Evolutionary conservation across 2,797 vertebrate species (phyloP).

Genomic region (Gallinago solitaria): DNA sequence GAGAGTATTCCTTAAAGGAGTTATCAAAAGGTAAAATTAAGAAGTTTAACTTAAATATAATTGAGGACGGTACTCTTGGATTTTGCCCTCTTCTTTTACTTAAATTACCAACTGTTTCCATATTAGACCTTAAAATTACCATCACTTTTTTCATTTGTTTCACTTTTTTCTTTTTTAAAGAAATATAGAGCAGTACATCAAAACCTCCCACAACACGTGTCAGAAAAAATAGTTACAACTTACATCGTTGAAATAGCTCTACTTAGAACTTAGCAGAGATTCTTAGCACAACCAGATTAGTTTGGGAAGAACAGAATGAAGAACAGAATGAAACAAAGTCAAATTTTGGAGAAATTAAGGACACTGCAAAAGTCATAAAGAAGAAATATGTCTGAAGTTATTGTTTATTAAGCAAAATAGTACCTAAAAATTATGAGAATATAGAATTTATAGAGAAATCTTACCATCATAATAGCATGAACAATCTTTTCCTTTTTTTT

Average conservation of each 20-base stretch:
- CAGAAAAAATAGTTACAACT: neutral
- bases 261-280: neutral
- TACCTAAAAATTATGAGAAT: neutral
- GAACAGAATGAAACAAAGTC: neutral
- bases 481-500: neutral
- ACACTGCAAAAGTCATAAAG: neutral
- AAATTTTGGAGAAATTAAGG: neutral
- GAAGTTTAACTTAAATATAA: neutral
- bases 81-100: neutral
- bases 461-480: neutral
- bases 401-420: neutral
- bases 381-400: neutral
- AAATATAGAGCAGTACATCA: neutral
- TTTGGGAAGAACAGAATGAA: neutral
- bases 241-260: neutral
- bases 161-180: neutral
- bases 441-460: neutral
- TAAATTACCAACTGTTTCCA: neutral
- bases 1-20: neutral
- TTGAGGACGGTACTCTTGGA: neutral
- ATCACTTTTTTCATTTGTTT: neutral
- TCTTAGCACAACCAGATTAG: neutral
- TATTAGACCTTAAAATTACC: neutral
- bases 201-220: neutral
- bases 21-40: neutral